Conservation (phyloP, 2,113 vertebrate genomes). For the Camarhynchus parvulus region DNA sequence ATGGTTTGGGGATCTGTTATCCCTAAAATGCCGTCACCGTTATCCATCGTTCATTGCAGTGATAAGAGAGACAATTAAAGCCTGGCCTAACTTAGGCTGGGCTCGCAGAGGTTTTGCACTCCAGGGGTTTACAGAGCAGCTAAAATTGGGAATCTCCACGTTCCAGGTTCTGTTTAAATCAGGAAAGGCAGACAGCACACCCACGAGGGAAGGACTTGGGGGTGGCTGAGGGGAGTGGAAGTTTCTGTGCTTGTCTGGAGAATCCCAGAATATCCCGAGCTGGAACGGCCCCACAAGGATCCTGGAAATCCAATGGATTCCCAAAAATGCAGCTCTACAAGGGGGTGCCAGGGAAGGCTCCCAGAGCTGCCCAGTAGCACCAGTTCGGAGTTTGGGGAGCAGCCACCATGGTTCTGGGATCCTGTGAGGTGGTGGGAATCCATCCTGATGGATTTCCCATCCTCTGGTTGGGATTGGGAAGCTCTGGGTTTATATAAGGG, state of each 20-base stretch:
- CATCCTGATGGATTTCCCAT: neutral
- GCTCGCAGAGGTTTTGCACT: neutral
- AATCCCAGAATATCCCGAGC: neutral
- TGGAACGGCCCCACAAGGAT: neutral
- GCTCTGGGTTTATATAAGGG: accelerated
- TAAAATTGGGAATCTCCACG: neutral
- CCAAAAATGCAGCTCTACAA: neutral
- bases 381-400: neutral
- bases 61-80: neutral
- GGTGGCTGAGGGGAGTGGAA: neutral
- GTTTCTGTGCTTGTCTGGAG: neutral
- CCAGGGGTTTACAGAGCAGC: neutral
- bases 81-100: neutral
- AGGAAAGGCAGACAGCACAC: neutral
- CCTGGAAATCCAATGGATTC: accelerated
- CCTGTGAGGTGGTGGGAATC: neutral
- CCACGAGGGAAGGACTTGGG: neutral
- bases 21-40: accelerated
- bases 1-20: neutral
- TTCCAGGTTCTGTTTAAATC: neutral
- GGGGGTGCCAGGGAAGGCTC: neutral
- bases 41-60: accelerated
- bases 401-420: accelerated
- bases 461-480: neutral
- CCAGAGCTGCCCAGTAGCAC: neutral